Conservation (phyloP, 2,113 vertebrate species). For the Brachyhypopomus gauderio region DNA sequence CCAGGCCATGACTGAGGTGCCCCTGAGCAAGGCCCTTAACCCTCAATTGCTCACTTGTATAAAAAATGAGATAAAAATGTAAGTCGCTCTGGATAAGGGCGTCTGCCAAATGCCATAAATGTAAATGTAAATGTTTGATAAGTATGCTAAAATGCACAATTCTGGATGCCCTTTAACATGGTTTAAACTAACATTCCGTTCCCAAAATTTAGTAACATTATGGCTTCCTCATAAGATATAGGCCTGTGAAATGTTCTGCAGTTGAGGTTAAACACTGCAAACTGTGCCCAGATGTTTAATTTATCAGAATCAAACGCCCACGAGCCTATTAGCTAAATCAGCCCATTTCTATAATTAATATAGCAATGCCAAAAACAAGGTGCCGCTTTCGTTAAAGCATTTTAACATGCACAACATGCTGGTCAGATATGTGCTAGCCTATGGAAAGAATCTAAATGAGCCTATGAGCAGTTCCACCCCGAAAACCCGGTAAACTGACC, state of each 20-base stretch:
- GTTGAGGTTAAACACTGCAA: background rate
- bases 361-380: background rate
- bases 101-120: too few species aligned
- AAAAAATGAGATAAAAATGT: too few species aligned
- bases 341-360: background rate
- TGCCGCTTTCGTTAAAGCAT: background rate
- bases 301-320: background rate
- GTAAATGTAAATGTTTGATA: too few species aligned
- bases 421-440: background rate
- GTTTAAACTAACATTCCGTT: background rate
- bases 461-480: slow-evolving; percentile 17
- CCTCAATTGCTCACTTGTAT: too few species aligned
- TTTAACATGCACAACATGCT: background rate
- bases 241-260: background rate
- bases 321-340: background rate
- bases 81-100: too few species aligned
- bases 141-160: too few species aligned
- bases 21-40: too few species aligned
- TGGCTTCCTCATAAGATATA: background rate
- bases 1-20: too few species aligned
- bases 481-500: slow-evolving; percentile 65
- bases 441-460: slow-evolving; percentile 5
- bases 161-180: background rate
- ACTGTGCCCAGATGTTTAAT: background rate
- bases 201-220: background rate